Conservation (phyloP, 30 jellyfish, hydroid and myxozoan species). For the Chironex yamaguchii region DNA sequence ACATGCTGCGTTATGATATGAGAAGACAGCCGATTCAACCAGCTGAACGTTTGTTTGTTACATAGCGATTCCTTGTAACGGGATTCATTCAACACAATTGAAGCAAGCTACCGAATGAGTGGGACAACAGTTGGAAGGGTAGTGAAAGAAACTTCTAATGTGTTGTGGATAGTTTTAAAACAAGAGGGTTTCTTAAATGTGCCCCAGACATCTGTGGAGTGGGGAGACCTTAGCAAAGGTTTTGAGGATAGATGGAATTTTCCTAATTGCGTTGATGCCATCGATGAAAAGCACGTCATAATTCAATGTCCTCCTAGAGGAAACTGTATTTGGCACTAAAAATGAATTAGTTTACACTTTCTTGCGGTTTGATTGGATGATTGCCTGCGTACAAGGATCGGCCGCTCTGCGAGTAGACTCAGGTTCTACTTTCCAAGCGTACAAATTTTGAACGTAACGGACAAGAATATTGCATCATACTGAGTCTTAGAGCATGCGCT, state of each 20-base stretch:
- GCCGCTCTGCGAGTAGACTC: no score
- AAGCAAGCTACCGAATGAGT: conserved; percentile 72
- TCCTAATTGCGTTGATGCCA: conserved; percentile 75
- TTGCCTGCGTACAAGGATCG: no score
- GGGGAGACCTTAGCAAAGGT: conserved; percentile 53
- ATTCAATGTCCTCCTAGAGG: conserved; percentile 67
- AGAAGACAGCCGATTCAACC: conserved; percentile 35
- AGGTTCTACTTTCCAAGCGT: no score
- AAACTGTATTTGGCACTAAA: conserved; percentile 68
- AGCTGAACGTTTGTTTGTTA: conserved; percentile 39
- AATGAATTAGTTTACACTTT: no score
- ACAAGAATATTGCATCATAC: no score
- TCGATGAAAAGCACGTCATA: conserved; percentile 69
- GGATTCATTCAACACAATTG: conserved; percentile 68
- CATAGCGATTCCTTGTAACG: conserved; percentile 45
- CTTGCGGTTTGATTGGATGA: no score
- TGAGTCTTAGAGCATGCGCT: no score
- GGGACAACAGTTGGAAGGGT: conserved; percentile 42
- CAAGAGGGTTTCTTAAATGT: conserved; percentile 35
- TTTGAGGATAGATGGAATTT: conserved; percentile 73
- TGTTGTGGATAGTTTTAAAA: conserved; percentile 24
- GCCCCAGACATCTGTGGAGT: conserved; percentile 30
- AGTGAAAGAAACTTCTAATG: conserved; percentile 45
- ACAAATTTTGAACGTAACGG: no score
- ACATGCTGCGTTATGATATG: no score